Conservation (phyloP, 2,797 vertebrate genomes). For the Spea hammondii region DNA sequence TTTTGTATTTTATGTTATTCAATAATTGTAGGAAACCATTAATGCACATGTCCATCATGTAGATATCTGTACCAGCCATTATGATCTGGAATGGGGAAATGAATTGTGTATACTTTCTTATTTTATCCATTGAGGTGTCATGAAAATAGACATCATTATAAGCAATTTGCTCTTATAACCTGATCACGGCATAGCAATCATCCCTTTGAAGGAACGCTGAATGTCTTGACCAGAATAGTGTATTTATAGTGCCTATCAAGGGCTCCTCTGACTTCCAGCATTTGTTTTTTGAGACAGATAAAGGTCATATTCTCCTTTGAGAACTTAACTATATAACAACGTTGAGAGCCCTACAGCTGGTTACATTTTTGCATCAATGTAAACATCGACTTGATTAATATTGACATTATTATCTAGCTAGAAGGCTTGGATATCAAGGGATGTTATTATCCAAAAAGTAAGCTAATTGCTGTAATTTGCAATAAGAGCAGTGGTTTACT, state of each 20-base stretch:
- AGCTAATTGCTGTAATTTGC: constrained; percentile 3
- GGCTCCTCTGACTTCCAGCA: neutral
- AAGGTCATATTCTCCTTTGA: neutral
- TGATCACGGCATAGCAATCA: no score
- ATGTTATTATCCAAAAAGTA: neutral
- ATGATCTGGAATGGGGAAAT: no score
- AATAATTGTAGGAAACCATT: no score
- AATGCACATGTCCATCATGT: no score
- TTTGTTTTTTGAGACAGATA: neutral
- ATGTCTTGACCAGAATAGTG: neutral
- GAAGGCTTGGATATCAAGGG: neutral
- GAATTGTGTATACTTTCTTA: no score
- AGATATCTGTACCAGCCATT: no score
- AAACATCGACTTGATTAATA: neutral
- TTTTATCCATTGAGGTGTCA: no score
- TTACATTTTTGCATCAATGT: neutral
- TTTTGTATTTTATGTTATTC: no score
- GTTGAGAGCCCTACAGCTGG: no score
- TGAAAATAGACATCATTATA: no score
- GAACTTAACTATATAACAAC: neutral
- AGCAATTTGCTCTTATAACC: no score
- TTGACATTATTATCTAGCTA: neutral
- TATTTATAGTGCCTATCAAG: neutral
- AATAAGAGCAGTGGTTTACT: neutral
- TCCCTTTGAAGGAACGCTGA: neutral